Conservation (phyloP, 2,888 invertebrate genomes). For the Phlogophora meticulosa region DNA sequence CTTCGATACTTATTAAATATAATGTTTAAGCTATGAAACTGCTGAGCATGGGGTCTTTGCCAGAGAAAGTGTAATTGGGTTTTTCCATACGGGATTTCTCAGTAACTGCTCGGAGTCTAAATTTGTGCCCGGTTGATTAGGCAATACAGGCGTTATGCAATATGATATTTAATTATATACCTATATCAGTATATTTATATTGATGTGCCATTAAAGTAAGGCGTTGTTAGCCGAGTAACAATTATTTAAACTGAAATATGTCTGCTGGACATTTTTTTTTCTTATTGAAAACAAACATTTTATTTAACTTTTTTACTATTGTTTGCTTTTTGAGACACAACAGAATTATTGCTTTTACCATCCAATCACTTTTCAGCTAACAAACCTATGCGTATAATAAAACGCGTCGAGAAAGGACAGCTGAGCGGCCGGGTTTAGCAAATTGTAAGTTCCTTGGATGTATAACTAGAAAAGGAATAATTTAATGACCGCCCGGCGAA, state of each 20-base stretch:
- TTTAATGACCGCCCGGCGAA: conserved; percentile 30
- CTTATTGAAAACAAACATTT: neutral
- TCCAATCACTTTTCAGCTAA: conserved; percentile 31
- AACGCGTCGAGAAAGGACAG: conserved; percentile 50
- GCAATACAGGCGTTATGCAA: too few relatives aligned
- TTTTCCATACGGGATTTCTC: too few relatives aligned
- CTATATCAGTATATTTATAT: too few relatives aligned
- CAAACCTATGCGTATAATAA: conserved; percentile 16
- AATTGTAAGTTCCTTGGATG: conserved; percentile 29
- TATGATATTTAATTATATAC: too few relatives aligned
- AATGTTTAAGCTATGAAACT: too few relatives aligned
- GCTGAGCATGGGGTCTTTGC: too few relatives aligned
- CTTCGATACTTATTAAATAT: neutral
- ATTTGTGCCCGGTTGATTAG: too few relatives aligned
- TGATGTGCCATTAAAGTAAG: conserved; percentile 2
- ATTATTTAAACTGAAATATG: neutral
- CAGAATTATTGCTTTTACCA: neutral
- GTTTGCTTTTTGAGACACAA: neutral
- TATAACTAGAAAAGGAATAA: conserved; percentile 31
- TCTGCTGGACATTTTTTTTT: neutral
- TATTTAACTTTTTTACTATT: neutral
- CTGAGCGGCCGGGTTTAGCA: conserved; percentile 36
- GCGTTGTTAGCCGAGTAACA: too few relatives aligned
- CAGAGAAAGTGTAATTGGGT: too few relatives aligned
- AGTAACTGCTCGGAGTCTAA: too few relatives aligned